Percentiles rank a stretch among this genome's conserved stretches.
phyloP scores from a whole-genome alignment of 2,113 vertebrate species.

The Pipra filicauda region DNA sequence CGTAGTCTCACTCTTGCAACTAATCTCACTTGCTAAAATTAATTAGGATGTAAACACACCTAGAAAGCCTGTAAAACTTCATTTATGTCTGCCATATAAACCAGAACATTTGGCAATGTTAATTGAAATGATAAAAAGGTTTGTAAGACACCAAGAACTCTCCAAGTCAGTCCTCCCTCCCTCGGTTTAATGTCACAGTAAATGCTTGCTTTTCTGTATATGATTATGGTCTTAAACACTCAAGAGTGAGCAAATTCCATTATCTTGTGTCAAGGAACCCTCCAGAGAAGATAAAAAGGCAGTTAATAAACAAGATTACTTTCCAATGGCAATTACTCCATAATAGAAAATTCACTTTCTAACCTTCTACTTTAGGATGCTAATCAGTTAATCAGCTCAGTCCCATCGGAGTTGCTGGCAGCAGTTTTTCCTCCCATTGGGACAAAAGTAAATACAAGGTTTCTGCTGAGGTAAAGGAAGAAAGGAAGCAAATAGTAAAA shows the following conservation, averaged over 20 bases:
- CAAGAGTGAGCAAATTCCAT: slow-evolving; percentile 27
- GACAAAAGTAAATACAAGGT: background rate
- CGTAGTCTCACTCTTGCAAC: background rate
- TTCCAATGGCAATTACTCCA: slow-evolving; percentile 36
- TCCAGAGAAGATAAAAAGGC: slow-evolving; percentile 36
- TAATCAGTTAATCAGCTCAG: slow-evolving; percentile 43
- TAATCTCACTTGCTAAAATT: slow-evolving; percentile 28
- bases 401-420: background rate
- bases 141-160: background rate
- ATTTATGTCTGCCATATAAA: slow-evolving; percentile 10
- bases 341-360: slow-evolving; percentile 43
- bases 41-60: slow-evolving; percentile 44
- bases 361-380: slow-evolving; percentile 24
- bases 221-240: slow-evolving; percentile 39
- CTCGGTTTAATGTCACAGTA: slow-evolving; percentile 24
- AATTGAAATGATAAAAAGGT: slow-evolving; percentile 35
- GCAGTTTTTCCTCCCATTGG: background rate
- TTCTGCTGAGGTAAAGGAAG: background rate
- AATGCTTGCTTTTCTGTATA: slow-evolving; percentile 23
- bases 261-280: slow-evolving; percentile 26
- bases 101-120: slow-evolving; percentile 32
- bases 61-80: slow-evolving; percentile 34
- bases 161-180: background rate
- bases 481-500: background rate
- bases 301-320: slow-evolving; percentile 39